Evolutionary conservation across 2,113 vertebrate species (phyloP).

Genomic region (Neopipo cinnamomea): DNA sequence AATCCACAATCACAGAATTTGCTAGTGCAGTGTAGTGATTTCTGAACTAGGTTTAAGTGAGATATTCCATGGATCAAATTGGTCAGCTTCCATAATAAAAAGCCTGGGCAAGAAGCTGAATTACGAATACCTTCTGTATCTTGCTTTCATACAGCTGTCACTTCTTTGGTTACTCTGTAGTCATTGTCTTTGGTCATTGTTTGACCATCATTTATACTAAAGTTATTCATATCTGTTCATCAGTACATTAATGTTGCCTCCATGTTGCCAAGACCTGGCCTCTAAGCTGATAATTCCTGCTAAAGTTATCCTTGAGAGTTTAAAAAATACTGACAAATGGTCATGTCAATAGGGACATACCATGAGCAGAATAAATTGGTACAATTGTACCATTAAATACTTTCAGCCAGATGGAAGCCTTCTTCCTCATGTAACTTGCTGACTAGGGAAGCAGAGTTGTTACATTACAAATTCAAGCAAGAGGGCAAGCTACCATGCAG

Average conservation of each 20-base stretch:
- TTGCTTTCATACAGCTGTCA: not conserved
- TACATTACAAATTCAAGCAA: not conserved
- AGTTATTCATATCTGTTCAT: not conserved
- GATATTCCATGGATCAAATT: not conserved
- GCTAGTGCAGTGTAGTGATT: not conserved
- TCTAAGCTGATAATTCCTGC: not conserved
- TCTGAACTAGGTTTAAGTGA: not conserved
- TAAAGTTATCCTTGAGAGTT: not conserved
- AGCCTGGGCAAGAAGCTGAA: not conserved
- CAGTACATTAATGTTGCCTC: not conserved
- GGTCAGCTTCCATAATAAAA: not conserved
- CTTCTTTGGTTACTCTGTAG: not conserved
- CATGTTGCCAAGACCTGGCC: not conserved
- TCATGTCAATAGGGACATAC: no score
- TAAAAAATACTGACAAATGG: not conserved
- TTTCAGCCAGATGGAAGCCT: not conserved
- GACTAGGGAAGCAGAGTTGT: not conserved
- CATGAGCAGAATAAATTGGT: not conserved
- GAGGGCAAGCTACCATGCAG: not conserved
- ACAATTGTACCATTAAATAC: not conserved
- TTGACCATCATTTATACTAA: not conserved
- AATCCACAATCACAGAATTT: not conserved
- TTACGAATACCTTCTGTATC: not conserved
- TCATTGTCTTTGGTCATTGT: not conserved
- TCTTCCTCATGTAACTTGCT: not conserved